phyloP scores from a whole-genome alignment of 2,888 invertebrate genomes.

The Flexamia atlantica region DNA sequence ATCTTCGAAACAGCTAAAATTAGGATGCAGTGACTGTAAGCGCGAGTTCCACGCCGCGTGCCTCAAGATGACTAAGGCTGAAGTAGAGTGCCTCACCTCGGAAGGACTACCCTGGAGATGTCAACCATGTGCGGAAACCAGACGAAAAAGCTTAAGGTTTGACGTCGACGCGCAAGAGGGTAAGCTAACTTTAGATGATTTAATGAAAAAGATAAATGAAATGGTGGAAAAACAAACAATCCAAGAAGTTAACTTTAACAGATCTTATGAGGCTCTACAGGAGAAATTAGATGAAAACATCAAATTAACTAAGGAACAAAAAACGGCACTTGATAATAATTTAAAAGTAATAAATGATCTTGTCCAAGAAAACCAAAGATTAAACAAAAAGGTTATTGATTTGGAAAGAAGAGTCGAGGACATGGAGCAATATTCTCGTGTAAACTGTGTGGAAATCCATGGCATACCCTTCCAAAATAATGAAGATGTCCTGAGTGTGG shows the following conservation, averaged over 20 bases:
- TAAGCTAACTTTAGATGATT: too few species aligned
- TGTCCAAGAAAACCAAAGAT: neutral
- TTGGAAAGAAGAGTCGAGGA: constrained; percentile 27
- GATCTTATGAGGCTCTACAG: too few species aligned
- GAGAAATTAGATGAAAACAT: too few species aligned
- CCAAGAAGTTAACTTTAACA: too few species aligned
- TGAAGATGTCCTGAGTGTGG: too few species aligned
- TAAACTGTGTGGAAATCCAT: constrained; percentile 46
- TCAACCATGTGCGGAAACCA: too few species aligned
- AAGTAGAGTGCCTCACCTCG: neutral
- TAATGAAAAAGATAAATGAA: neutral
- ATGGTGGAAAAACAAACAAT: too few species aligned
- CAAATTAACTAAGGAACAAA: too few species aligned
- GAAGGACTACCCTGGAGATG: neutral
- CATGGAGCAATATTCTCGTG: constrained; percentile 46
- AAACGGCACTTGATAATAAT: neutral
- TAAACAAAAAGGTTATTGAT: constrained; percentile 23
- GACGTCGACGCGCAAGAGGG: too few species aligned
- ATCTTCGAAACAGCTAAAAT: too few species aligned
- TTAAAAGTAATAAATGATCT: constrained; percentile 23
- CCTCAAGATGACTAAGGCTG: neutral
- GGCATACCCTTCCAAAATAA: constrained; percentile 32
- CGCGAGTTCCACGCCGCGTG: constrained; percentile 2
- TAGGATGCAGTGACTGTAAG: too few species aligned
- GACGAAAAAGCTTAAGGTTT: neutral